These are phyloP conservation scores for Malacosoma neustria DNA, from an alignment of 2,888 invertebrate species.

Conservation along the genomic window DNA sequence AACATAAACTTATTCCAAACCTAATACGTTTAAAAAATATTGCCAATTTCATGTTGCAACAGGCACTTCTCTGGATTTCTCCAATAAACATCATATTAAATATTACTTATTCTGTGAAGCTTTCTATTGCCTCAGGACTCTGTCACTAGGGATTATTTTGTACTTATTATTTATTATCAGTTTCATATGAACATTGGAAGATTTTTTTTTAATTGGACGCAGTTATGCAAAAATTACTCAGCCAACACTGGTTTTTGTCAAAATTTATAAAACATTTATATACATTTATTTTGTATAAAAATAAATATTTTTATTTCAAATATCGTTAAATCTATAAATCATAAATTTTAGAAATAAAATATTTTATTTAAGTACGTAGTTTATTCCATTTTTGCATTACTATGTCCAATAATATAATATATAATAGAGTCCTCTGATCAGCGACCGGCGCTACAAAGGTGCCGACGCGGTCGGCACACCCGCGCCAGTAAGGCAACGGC, in stretches of 20 bases:
- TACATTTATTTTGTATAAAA: conserved; percentile 19
- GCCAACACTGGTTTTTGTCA: no score
- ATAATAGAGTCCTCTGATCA: conserved; percentile 44
- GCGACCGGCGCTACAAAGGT: no score
- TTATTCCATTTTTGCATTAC: no score
- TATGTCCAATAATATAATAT: no score
- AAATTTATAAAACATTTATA: no score
- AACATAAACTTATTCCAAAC: conserved; percentile 54
- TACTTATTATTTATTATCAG: conserved; percentile 56
- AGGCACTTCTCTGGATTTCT: conserved; percentile 74
- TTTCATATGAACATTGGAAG: conserved; percentile 11
- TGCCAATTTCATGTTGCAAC: conserved; percentile 72
- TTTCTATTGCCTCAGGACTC: conserved; percentile 61
- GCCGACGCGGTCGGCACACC: no score
- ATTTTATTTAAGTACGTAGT: no score
- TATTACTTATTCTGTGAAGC: conserved; percentile 62
- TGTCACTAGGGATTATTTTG: conserved; percentile 40
- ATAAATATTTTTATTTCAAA: no score
- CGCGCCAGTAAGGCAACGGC: conserved; percentile 48
- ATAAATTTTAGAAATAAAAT: no score
- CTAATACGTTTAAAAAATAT: conserved; percentile 67
- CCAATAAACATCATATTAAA: conserved; percentile 71
- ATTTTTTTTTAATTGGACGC: no score
- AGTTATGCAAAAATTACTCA: no score
- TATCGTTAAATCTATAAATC: no score